Percentiles rank a stretch among this genome's conserved stretches.
Evolutionary conservation across 2,797 vertebrate genomes (phyloP).

Genomic region (Babyrousa celebensis): DNA sequence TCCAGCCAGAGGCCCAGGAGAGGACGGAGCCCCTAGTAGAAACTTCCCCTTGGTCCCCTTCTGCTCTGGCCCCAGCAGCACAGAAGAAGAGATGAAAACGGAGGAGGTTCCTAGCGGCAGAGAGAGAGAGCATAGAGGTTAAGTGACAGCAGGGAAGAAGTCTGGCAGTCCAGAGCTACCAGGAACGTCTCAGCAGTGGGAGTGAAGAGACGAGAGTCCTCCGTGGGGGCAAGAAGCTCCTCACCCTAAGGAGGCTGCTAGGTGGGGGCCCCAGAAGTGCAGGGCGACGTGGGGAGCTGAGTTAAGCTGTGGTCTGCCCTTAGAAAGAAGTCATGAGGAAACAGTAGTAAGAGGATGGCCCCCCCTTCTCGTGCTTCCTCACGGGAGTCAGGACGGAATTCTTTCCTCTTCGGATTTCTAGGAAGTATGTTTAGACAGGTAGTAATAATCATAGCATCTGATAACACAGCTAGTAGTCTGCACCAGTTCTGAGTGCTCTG

Average conservation of each 20-base stretch:
- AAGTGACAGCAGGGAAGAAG: neutral
- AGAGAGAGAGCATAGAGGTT: neutral
- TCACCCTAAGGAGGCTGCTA: neutral
- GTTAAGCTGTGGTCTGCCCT: neutral
- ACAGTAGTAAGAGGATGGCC: neutral
- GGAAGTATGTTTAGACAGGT: neutral
- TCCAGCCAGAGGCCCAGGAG: neutral
- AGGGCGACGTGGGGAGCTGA: neutral
- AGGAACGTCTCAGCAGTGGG: neutral
- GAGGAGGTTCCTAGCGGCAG: neutral
- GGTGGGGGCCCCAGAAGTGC: no score
- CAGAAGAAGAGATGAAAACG: neutral
- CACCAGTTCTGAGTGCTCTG: conserved; percentile 4
- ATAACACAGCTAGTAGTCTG: neutral
- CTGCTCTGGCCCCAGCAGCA: neutral
- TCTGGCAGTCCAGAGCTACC: neutral
- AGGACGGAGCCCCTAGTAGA: neutral
- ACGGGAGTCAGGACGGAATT: neutral
- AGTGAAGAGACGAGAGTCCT: neutral
- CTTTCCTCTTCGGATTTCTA: conserved; percentile 26
- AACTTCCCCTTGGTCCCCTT: neutral
- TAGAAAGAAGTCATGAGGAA: neutral
- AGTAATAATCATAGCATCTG: neutral
- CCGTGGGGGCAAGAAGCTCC: neutral
- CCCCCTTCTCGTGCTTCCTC: neutral